Evolutionary conservation across 2,888 invertebrate species (phyloP), one percentile per base, ranked within the genome.

Genomic region (Corbicula japonica): DNA sequence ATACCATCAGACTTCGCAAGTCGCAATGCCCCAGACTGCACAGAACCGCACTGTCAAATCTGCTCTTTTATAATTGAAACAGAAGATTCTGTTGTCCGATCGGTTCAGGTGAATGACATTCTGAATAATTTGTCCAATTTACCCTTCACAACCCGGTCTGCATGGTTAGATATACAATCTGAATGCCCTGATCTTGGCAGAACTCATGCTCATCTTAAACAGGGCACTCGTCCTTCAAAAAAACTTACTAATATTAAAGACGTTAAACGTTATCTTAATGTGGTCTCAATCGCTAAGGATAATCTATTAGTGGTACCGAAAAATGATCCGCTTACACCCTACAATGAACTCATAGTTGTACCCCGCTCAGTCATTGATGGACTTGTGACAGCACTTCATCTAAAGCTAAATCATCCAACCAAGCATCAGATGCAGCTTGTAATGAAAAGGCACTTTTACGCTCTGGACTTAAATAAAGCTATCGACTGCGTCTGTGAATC

Each of bases 321-420:
- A 18, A 30, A 54, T 41, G 76, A 76, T 3, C 79, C 76, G n/a
- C 38, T 73, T 21, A 12, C 48, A 21, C 76, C 70, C 0, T 12
- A 58, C 10, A 38, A 63, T 2, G 85, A 87, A 18, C 58, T 72
- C 4, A 85, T 86, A 32, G 63, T 87, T 26, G 78, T 85, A 28
- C 84, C 86, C n/a, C 52, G 84, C 8, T 38, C 34, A 10, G 65
- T 81, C n/a, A 26, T 88, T 4, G 74, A 80, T 61, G 86, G 82
- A 26, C 44, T 88, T 3, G 15, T 79, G 0, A 85, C 81, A n/a
- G 79, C 82, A 0, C 52, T 87, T 0, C 86, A 86, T 50, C 68
- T 84, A 0, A 54, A 71, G n/a, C 76, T 85, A 0, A 46, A 81
- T 44, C 85, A 87, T 26, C 86, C 84, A n/a, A 56, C 75, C 1